Evolutionary conservation across 2,113 vertebrate genomes (phyloP).

Genomic region (Syrrhaptes paradoxus): DNA sequence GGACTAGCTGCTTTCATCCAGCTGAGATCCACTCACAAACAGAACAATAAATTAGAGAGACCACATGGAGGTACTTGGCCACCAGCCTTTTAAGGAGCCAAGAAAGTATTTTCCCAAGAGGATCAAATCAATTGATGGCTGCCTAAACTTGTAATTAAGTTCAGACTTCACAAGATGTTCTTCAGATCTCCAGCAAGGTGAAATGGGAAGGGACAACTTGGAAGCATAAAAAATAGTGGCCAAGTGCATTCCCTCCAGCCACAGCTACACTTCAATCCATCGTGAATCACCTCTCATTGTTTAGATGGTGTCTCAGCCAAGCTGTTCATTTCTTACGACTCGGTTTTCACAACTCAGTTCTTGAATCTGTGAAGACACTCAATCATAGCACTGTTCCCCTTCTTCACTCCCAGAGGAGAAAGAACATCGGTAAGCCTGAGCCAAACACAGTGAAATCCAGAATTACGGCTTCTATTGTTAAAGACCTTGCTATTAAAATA

Average conservation of each 20-base stretch:
- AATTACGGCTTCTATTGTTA: background rate
- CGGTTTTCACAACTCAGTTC: background rate
- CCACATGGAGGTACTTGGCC: background rate
- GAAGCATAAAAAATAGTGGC: background rate
- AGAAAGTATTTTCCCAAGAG: background rate
- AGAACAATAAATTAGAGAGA: background rate
- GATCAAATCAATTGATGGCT: background rate
- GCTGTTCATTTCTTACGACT: background rate
- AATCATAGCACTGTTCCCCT: background rate
- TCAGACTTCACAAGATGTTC: background rate
- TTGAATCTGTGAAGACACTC: background rate
- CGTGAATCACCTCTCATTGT: background rate
- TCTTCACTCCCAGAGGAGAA: background rate
- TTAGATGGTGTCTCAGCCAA: background rate
- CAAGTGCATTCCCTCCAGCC: background rate
- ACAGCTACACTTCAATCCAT: background rate
- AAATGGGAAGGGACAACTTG: background rate
- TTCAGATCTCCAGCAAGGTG: background rate
- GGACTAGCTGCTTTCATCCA: background rate
- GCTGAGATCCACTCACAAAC: background rate
- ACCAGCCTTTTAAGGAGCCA: background rate
- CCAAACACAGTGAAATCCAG: background rate
- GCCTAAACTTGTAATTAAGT: background rate
- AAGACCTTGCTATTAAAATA: background rate
- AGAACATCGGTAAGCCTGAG: background rate